Conservation (phyloP, 53 echinoderm and acorn worm species). For the Astropecten irregularis region DNA sequence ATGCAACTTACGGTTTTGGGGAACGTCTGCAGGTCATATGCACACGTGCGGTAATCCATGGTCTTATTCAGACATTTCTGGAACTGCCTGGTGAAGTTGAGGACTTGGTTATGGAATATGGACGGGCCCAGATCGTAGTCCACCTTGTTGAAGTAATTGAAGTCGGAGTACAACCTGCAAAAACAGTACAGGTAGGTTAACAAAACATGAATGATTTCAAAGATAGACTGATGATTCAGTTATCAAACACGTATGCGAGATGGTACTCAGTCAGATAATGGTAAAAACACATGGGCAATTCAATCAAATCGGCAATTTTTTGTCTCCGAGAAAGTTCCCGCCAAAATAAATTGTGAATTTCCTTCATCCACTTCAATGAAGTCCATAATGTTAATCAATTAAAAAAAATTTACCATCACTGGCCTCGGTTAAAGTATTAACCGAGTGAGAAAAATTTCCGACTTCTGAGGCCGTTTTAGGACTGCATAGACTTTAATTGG, state of each 20-base stretch:
- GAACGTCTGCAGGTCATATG: background rate
- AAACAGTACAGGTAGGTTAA: background rate
- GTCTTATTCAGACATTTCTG: background rate
- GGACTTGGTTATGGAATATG: background rate
- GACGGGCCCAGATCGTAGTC: slow-evolving; percentile 7
- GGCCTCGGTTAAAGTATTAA: too few relatives aligned
- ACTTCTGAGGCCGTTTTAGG: too few relatives aligned
- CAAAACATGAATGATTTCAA: background rate
- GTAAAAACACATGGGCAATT: too few relatives aligned
- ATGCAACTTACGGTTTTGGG: background rate
- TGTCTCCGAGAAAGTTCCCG: too few relatives aligned
- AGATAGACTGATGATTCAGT: background rate
- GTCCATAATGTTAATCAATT: too few relatives aligned
- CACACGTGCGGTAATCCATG: background rate
- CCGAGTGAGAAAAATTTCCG: too few relatives aligned
- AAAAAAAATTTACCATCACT: too few relatives aligned
- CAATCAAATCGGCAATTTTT: too few relatives aligned
- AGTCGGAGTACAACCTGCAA: slow-evolving; percentile 34
- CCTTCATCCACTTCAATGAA: too few relatives aligned
- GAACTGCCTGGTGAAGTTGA: background rate
- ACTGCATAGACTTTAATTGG: too few relatives aligned
- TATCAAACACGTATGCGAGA: background rate
- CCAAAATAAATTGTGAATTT: background rate
- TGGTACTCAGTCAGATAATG: background rate
- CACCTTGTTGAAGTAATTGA: background rate